Evolutionary conservation across 2,888 invertebrate genomes (phyloP).

Genomic region (Dynastes tityus): DNA sequence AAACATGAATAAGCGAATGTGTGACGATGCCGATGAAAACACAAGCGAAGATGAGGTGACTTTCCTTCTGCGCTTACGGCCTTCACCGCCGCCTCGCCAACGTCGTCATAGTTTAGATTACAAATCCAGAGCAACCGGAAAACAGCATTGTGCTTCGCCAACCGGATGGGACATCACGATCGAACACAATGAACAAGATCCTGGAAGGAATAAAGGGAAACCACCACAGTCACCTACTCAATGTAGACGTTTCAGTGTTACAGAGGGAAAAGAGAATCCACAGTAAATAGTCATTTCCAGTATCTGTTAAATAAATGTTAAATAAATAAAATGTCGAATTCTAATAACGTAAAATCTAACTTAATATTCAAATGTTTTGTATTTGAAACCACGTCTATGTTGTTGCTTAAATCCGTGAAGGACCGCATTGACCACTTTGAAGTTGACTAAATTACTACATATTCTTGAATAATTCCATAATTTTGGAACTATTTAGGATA

Average conservation of each 20-base stretch:
- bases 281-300: slow-evolving; percentile 13
- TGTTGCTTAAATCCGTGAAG: too few species aligned
- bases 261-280: slow-evolving; percentile 32
- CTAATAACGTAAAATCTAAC: too few species aligned
- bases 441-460: too few species aligned
- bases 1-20: slow-evolving; percentile 35
- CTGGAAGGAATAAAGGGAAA: slow-evolving; percentile 47
- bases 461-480: too few species aligned
- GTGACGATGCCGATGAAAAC: slow-evolving; percentile 48
- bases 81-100: slow-evolving; percentile 66
- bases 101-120: slow-evolving; percentile 59
- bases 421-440: too few species aligned
- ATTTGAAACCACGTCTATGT: too few species aligned
- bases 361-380: too few species aligned
- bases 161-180: slow-evolving; percentile 68
- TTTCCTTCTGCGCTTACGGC: slow-evolving; percentile 66
- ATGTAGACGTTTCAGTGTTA: slow-evolving; percentile 29
- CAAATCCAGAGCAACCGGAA: slow-evolving; percentile 52
- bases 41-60: slow-evolving; percentile 67
- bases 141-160: slow-evolving; percentile 49
- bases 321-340: too few species aligned
- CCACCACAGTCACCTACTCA: slow-evolving; percentile 56
- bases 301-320: too few species aligned
- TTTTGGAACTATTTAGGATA: too few species aligned
- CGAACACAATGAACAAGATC: slow-evolving; percentile 59